Base-by-base conservation (phyloP, 2,797 vertebrate species). In the Otus scops region DNA sequence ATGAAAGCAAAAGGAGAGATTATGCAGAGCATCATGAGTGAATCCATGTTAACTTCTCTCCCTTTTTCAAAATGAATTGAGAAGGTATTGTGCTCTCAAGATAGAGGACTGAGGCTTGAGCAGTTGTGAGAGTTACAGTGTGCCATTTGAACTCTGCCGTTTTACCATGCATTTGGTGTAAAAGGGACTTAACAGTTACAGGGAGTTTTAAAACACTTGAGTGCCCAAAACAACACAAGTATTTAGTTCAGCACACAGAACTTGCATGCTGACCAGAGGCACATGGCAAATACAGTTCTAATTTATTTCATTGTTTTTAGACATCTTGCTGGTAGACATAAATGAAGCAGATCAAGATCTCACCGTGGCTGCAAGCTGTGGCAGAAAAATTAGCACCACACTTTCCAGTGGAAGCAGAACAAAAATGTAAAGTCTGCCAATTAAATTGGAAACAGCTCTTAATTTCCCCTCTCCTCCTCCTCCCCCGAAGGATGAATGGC, bases 391-490 rank as follows among this genome's bases (percentile, higher is more conserved):
- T 94, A 95, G 84, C 87, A 89, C 86, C 84, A 91, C 56, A 85
- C 81, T 96, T 97, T 96, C 96, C 94, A 97, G 53, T 92, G 94
- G 95, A 97, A 95, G 93, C 75, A 92, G 96, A 95, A 89, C 75
- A 96, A 95, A 95, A 95, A 93, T 95, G 94, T 95, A 65, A 95
- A 96, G 95, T 92, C 95, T 96, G 96, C 95, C 95, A 96, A 93
- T 95, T 97, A 94, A 95, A 97, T 94, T 97, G 96, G 95, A 97
- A 97, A 95, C 90, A 83, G 84, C 86, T 97, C 92, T 94, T 96
- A 97, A 97, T 97, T 97, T 97, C 94, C 88, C 64, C 71, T 97
- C 71, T 95, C 88, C 60, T 86, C 71, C 71, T 94, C 90, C 85
- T 96, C 59, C 85, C 76, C 80, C 26, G 2, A 93, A 95, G 90